These are phyloP conservation scores for Mormoops blainvillei DNA, from an alignment of 2,113 vertebrate species.

Conservation along the genomic window DNA sequence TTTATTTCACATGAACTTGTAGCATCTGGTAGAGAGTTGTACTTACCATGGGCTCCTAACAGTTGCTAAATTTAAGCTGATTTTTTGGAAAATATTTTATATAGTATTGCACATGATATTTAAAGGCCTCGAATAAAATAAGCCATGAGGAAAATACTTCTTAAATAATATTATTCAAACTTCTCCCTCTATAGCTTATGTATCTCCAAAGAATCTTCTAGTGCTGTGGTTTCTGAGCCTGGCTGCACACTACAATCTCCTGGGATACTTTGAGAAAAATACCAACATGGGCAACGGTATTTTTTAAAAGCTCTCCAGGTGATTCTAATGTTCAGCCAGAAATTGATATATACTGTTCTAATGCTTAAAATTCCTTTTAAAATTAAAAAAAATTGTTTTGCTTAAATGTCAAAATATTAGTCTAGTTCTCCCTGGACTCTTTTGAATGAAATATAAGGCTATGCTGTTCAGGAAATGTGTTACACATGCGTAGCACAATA, in stretches of 20 bases:
- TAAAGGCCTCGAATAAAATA: constrained; percentile 25
- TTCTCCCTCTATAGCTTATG: not conserved
- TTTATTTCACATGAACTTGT: not conserved
- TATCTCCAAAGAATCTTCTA: constrained; percentile 14
- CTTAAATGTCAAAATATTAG: constrained; percentile 53
- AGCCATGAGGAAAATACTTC: constrained; percentile 20
- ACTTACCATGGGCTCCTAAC: not conserved
- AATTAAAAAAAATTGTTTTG: not conserved
- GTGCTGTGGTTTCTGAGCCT: constrained; percentile 22
- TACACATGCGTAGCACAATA: not conserved
- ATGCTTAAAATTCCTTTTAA: not conserved
- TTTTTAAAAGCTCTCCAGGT: constrained; percentile 42
- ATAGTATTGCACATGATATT: not conserved
- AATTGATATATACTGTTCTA: constrained; percentile 34
- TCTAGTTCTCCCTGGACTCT: not conserved
- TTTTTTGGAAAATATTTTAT: not conserved
- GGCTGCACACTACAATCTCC: not conserved
- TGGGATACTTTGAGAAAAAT: constrained; percentile 29
- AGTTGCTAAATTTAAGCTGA: not conserved
- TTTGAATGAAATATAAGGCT: constrained; percentile 48
- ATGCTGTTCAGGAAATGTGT: not conserved
- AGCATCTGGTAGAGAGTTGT: not conserved
- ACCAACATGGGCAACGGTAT: not conserved
- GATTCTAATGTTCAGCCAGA: constrained; percentile 13
- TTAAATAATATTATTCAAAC: constrained; percentile 15